A percentile compares a stretch with the other conserved stretches of the same genome.
These are phyloP conservation scores for Poecile atricapillus DNA, from an alignment of 2,113 vertebrate genomes.

Conservation along the genomic window DNA sequence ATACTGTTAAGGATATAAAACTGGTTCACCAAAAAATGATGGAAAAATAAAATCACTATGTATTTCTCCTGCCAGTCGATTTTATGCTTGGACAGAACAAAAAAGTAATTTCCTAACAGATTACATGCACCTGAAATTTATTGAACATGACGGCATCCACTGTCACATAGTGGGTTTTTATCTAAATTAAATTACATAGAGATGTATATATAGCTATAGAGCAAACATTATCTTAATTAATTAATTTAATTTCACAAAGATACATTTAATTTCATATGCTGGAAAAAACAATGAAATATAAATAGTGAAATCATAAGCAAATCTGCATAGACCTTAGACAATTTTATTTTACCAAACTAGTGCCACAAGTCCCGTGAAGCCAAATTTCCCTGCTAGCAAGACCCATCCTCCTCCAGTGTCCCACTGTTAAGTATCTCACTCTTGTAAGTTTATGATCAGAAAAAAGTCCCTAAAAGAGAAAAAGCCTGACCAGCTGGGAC, in stretches of 20 bases:
- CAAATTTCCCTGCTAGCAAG: not conserved
- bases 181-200: not conserved
- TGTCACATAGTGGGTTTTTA: not conserved
- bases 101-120: not conserved
- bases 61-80: not conserved
- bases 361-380: not conserved
- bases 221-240: not conserved
- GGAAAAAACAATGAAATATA: not conserved
- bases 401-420: not conserved
- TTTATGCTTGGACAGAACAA: conserved; percentile 40
- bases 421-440: not conserved
- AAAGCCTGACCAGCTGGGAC: not conserved
- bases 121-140: not conserved
- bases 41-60: not conserved
- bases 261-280: not conserved
- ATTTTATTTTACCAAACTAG: not conserved
- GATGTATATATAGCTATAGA: not conserved
- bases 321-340: not conserved
- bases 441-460: not conserved
- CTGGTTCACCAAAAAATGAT: not conserved
- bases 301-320: not conserved
- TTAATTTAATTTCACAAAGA: not conserved
- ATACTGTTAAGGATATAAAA: not conserved
- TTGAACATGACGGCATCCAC: fast-evolving
- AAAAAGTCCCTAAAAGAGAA: not conserved